A percentile compares a stretch with the other conserved stretches of the same genome.
phyloP scores from a whole-genome alignment of 1,140 invertebrate genomes.

The Trichonephila clavipes region DNA sequence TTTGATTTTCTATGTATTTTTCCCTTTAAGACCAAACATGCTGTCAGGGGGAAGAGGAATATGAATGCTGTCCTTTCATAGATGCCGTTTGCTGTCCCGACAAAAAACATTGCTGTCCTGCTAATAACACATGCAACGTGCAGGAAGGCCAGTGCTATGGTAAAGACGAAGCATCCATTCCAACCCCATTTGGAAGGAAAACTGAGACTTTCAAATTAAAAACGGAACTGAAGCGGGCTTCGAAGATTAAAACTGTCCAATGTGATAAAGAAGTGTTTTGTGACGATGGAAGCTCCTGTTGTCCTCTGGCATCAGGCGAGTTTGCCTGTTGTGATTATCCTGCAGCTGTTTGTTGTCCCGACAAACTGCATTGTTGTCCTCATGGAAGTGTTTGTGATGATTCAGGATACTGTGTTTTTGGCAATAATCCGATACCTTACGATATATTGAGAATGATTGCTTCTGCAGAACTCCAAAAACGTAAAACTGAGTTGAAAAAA shows the following conservation, averaged over 20 bases:
- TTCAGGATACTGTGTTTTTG: not conserved
- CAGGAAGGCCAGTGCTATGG: not conserved
- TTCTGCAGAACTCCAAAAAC: too few species aligned
- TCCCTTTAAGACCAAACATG: too few species aligned
- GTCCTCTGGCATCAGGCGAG: not conserved
- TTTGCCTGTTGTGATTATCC: conserved; percentile 80
- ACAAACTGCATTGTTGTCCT: conserved; percentile 78
- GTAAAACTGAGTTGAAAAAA: too few species aligned
- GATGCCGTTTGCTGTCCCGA: conserved; percentile 79
- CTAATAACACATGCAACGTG: not conserved
- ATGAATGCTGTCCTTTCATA: conserved; percentile 80
- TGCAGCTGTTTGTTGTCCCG: conserved; percentile 79
- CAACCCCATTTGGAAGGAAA: too few species aligned
- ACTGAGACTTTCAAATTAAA: too few species aligned
- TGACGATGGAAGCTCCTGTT: not conserved
- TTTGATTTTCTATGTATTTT: too few species aligned
- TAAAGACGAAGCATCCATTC: too few species aligned
- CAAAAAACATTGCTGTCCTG: conserved; percentile 78
- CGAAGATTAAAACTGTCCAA: too few species aligned
- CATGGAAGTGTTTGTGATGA: conserved; percentile 11
- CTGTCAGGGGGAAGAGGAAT: not conserved
- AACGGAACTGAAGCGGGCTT: too few species aligned
- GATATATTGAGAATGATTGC: too few species aligned
- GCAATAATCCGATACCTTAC: too few species aligned
- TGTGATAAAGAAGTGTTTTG: too few species aligned